Percentiles rank a stretch among this genome's conserved stretches.
Evolutionary conservation across 2,113 vertebrate species (phyloP).

Genomic region (Malurus cyaneus): DNA sequence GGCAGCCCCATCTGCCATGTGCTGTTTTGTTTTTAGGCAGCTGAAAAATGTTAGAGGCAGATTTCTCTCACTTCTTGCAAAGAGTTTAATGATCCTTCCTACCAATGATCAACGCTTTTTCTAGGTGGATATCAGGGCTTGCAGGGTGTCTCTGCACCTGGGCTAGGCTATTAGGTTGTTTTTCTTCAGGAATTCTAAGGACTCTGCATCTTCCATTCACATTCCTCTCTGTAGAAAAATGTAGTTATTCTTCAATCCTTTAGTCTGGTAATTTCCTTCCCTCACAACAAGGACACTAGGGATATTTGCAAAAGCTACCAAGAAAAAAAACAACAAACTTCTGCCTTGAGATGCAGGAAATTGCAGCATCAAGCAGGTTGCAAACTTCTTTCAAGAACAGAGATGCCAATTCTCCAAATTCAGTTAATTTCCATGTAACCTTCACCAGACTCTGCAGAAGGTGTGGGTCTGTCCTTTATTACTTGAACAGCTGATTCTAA

Average conservation of each 20-base stretch:
- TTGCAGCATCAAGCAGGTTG: neutral
- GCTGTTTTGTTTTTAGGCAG: neutral
- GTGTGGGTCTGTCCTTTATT: neutral
- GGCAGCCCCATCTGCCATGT: neutral
- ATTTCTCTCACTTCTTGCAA: neutral
- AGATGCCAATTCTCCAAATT: neutral
- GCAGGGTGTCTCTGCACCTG: neutral
- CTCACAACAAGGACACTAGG: neutral
- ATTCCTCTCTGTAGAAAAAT: neutral
- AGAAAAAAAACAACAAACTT: neutral
- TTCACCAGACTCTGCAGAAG: neutral
- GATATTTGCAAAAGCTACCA: neutral
- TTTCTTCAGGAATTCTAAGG: neutral
- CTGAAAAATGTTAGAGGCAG: neutral
- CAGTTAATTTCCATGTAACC: neutral
- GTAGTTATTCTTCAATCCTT: neutral
- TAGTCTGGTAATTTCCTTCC: neutral
- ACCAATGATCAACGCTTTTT: neutral
- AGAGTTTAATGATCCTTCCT: neutral
- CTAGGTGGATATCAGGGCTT: neutral
- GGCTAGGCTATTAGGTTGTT: neutral
- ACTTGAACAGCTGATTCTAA: neutral
- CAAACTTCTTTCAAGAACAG: neutral
- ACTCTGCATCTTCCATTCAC: neutral
- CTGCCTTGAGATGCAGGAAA: neutral